These are phyloP conservation scores for Nothocercus julius DNA, from an alignment of 2,113 vertebrate genomes.

Conservation along the genomic window DNA sequence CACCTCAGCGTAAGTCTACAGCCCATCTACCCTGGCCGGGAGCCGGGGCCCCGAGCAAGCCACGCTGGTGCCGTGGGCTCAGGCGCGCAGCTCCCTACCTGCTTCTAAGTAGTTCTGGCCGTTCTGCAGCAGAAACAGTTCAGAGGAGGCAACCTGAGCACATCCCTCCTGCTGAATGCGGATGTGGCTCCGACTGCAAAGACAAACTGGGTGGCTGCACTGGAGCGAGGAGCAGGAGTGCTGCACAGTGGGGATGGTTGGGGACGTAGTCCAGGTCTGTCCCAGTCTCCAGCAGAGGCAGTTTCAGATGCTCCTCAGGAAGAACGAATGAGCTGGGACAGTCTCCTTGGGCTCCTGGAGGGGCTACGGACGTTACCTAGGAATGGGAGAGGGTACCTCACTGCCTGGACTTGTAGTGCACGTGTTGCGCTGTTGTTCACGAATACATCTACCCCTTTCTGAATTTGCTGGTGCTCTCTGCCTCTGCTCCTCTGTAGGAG, in stretches of 20 bases:
- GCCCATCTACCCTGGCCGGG: not conserved
- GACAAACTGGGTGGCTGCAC: not conserved
- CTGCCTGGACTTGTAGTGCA: not conserved
- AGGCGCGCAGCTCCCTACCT: not conserved
- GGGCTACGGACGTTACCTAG: not conserved
- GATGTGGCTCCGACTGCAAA: not conserved
- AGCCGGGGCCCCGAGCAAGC: not conserved
- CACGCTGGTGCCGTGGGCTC: not conserved
- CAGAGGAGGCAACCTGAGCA: not conserved
- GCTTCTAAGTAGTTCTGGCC: not conserved
- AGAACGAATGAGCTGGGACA: not conserved
- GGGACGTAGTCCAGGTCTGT: not conserved
- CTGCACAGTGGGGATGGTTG: not conserved
- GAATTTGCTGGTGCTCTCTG: not conserved
- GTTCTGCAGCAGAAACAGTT: not conserved
- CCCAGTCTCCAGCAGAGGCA: not conserved
- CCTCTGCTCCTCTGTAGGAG: not conserved
- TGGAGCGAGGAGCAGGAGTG: not conserved
- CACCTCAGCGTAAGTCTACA: conserved; percentile 95
- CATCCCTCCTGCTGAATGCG: not conserved
- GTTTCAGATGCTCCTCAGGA: not conserved
- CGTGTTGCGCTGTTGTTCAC: not conserved
- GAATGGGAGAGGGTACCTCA: not conserved
- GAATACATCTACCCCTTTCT: not conserved
- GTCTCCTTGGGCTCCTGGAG: not conserved